Conservation (phyloP, 2,797 vertebrate species). For the Lithobates sylvaticus region DNA sequence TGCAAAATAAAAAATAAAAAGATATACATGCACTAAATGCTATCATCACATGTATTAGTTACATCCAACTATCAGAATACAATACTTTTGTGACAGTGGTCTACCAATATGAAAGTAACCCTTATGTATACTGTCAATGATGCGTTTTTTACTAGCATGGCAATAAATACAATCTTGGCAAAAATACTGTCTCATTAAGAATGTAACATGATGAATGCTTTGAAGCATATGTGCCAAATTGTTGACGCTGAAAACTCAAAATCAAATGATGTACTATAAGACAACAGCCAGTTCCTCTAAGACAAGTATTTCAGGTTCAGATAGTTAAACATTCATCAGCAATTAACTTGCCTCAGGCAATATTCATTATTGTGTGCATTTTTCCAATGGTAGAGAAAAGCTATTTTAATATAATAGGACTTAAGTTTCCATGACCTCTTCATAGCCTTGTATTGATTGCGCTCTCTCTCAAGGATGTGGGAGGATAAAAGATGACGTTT, state of each 20-base stretch:
- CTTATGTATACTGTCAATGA: background rate
- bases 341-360: background rate
- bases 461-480: constrained; percentile 24
- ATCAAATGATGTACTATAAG: background rate
- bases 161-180: background rate
- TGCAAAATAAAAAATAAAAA: too few relatives aligned
- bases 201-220: background rate
- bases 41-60: too few relatives aligned
- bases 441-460: constrained; percentile 30
- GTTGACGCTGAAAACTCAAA: background rate
- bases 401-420: constrained; percentile 11
- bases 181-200: background rate
- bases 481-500: constrained; percentile 35
- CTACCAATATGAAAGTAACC: background rate
- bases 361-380: constrained; percentile 8
- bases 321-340: background rate
- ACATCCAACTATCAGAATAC: background rate
- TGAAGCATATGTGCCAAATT: background rate
- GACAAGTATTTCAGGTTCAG: background rate
- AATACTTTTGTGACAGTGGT: background rate
- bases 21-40: too few relatives aligned
- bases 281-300: background rate
- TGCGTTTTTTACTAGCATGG: background rate
- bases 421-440: constrained; percentile 26
- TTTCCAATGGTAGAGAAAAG: constrained; percentile 4